Evolutionary conservation across 2,797 vertebrate species (phyloP), one percentile per base, ranked within the genome.

Genomic region (Pangasius macronema): DNA sequence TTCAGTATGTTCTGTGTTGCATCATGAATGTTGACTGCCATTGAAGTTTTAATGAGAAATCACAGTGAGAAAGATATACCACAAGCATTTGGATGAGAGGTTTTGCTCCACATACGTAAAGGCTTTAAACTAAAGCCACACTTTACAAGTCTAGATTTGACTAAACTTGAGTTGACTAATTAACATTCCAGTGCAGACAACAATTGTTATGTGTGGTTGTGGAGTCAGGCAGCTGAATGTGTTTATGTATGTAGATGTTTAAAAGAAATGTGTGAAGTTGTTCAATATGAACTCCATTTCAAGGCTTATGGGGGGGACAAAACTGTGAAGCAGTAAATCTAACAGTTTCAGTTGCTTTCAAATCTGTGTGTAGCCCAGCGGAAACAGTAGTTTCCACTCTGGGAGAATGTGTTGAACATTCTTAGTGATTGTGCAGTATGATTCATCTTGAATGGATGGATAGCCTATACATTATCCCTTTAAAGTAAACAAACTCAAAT

Each of bases 1-100:
- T 75, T 85, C 33, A 65, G 86, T 89, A 86, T 89, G 72, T 88
- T 87, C 18, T 84, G 61, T 88, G 84, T 83, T 88, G 76, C 84
- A 79, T 87, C 7, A 42, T 88, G 85, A 90, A 87, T 88, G 87
- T 90, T 86, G 82, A 90, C 53, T 87, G 84, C 84, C 84, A 61
- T 33, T 89, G 68, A 81, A 79, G 82, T 90, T 82, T 81, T 61
- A 83, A 70, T 82, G 86, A 85, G 86, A 80, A 87, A 84, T 87
- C 63, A 90, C 86, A 86, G 51, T 68, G 57, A 87, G 86, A 91
- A 91, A 88, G 88, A 87, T 87, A 85, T 65, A 42, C 36, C 83
- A 87, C 79, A 77, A 27, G 51, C 84, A 68, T 86, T 73, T 82
- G 51, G 72, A 83, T 87, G 67, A 88, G 46, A 73, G 42, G 51